phyloP scores from a whole-genome alignment of 2,888 invertebrate species.

The Emmelina monodactyla region DNA sequence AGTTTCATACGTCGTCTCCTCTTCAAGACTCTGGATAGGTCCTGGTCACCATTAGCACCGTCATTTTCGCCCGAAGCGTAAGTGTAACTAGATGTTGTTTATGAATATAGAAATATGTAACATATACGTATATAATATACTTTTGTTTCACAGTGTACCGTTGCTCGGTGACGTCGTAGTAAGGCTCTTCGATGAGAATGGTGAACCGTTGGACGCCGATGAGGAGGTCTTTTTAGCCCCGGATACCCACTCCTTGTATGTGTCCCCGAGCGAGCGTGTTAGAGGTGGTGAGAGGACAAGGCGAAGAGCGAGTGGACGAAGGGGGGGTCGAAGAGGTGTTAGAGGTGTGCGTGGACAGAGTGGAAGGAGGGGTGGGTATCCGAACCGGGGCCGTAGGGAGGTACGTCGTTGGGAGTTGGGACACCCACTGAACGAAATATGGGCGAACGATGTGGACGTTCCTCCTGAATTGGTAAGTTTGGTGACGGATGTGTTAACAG shows the following conservation, averaged over 20 bases:
- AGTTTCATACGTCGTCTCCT: too few relatives aligned
- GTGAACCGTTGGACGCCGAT: background rate
- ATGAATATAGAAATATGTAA: background rate
- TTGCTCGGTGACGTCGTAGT: background rate
- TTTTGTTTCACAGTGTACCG: background rate
- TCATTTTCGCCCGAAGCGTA: background rate
- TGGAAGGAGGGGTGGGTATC: constrained; percentile 1
- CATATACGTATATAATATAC: background rate
- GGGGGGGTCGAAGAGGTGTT: too few relatives aligned
- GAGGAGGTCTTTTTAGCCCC: background rate
- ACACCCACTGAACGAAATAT: constrained; percentile 8
- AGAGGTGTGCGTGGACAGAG: constrained; percentile 6
- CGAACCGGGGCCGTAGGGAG: background rate
- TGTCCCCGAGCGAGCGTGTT: background rate
- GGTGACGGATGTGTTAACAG: too few relatives aligned
- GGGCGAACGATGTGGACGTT: constrained; percentile 7
- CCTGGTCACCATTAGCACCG: background rate
- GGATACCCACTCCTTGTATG: background rate
- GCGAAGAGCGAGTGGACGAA: background rate
- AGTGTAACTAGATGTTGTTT: background rate
- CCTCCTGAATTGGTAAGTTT: constrained; percentile 8
- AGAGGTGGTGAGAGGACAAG: background rate
- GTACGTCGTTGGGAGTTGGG: constrained; percentile 6
- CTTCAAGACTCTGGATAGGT: too few relatives aligned
- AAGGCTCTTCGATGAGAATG: background rate